Evolutionary conservation across 2,113 vertebrate species (phyloP).

Genomic region (Zosterops hypoxanthus): DNA sequence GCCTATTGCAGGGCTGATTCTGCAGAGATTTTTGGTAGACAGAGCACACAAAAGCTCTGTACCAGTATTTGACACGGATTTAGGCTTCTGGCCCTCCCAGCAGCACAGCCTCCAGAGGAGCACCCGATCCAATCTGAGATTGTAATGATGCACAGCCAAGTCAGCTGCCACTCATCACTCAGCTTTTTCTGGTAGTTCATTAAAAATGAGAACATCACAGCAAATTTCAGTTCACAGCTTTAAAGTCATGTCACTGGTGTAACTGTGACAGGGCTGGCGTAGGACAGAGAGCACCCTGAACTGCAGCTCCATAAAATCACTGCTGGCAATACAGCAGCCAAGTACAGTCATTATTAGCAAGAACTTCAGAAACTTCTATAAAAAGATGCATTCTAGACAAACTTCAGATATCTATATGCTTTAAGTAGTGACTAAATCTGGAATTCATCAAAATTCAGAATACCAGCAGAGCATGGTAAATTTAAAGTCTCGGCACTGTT

Average conservation of each 20-base stretch:
- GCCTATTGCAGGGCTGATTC: neutral
- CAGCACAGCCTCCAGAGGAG: neutral
- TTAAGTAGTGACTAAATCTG: neutral
- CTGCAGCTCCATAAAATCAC: neutral
- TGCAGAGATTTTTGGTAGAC: neutral
- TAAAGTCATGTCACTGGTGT: neutral
- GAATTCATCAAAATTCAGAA: neutral
- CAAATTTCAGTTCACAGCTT: neutral
- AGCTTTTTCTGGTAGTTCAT: neutral
- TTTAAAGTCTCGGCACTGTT: neutral
- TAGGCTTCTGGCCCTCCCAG: neutral
- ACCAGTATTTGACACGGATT: neutral
- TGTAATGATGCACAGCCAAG: neutral
- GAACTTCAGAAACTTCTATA: neutral
- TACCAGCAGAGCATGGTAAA: neutral
- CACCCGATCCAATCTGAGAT: neutral
- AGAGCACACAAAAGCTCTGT: neutral
- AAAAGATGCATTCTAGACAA: neutral
- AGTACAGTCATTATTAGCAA: neutral
- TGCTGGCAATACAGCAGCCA: neutral
- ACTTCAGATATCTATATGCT: neutral
- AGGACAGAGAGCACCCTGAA: neutral
- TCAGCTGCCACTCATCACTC: neutral
- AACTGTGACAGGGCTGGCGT: neutral
- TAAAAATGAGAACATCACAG: neutral